Evolutionary conservation across 2,888 invertebrate species (phyloP).

Genomic region (Uropetala carovei): DNA sequence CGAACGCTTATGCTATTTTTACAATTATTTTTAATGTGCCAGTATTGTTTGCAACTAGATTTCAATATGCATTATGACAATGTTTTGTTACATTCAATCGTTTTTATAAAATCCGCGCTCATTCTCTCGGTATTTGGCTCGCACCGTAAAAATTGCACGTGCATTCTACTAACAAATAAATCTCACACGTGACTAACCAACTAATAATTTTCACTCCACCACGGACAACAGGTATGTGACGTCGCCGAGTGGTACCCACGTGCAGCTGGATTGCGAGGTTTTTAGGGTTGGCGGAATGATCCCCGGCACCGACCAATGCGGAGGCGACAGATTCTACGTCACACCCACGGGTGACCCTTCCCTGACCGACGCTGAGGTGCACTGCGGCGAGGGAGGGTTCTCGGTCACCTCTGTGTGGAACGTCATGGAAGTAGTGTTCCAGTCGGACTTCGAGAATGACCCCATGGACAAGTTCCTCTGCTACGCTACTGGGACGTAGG

Average conservation of each 20-base stretch:
- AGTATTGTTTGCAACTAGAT: not conserved
- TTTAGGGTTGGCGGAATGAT: not conserved
- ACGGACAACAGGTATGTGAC: constrained; percentile 1
- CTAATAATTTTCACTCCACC: not conserved
- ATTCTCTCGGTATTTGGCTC: not conserved
- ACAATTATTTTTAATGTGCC: not conserved
- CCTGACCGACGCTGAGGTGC: constrained; percentile 75
- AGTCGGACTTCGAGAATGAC: constrained; percentile 68
- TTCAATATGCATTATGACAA: not conserved
- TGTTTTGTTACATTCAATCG: not conserved
- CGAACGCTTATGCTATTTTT: not conserved
- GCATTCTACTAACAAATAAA: not conserved
- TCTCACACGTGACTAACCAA: not conserved
- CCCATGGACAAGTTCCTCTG: constrained; percentile 78
- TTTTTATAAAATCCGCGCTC: not conserved
- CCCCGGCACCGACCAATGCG: constrained; percentile 73
- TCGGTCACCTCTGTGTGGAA: constrained; percentile 70
- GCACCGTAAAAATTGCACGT: not conserved
- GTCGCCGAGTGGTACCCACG: not conserved
- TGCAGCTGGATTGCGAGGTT: constrained; percentile 36
- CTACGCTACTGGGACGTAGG: constrained; percentile 71
- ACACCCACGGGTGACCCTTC: constrained; percentile 76
- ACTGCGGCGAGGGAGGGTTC: constrained; percentile 77
- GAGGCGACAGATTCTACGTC: constrained; percentile 76
- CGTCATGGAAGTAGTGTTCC: constrained; percentile 69